phyloP scores from a whole-genome alignment of 2,797 vertebrate species.

The Parambassis ranga region DNA sequence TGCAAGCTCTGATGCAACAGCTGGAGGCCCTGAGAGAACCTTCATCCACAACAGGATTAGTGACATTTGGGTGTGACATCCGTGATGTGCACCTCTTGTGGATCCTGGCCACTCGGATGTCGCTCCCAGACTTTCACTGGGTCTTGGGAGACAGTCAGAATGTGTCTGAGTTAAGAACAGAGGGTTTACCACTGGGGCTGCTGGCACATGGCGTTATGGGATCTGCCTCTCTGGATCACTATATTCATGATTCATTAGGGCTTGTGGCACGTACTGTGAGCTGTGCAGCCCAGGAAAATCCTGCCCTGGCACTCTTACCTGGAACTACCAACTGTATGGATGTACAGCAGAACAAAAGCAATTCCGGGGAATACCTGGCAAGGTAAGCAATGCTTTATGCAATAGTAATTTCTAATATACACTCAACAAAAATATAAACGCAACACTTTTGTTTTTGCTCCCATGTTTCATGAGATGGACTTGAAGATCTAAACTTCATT shows the following conservation, averaged over 20 bases:
- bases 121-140: slow-evolving; percentile 89
- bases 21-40: slow-evolving; percentile 86
- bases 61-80: slow-evolving; percentile 95
- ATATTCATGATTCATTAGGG: slow-evolving; percentile 93
- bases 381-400: slow-evolving; percentile 89
- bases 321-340: slow-evolving; percentile 95
- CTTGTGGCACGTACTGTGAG: slow-evolving; percentile 90
- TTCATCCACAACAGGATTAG: slow-evolving; percentile 83
- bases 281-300: slow-evolving; percentile 86
- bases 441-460: too few species aligned
- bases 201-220: slow-evolving; percentile 92
- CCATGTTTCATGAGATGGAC: too few species aligned
- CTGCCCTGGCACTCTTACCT: slow-evolving; percentile 91
- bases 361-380: slow-evolving; percentile 92
- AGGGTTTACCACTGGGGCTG: slow-evolving; percentile 91
- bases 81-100: slow-evolving; percentile 86
- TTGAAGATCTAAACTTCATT: too few species aligned
- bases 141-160: slow-evolving; percentile 95
- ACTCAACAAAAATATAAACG: too few species aligned
- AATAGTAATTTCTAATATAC: too few species aligned
- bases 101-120: slow-evolving; percentile 80
- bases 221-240: slow-evolving; percentile 88
- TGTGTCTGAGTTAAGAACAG: slow-evolving; percentile 91
- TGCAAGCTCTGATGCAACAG: slow-evolving; percentile 83
- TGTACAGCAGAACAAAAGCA: slow-evolving; percentile 82